Evolutionary conservation across 2,888 invertebrate genomes (phyloP).

Genomic region (Leistus spinibarbis): DNA sequence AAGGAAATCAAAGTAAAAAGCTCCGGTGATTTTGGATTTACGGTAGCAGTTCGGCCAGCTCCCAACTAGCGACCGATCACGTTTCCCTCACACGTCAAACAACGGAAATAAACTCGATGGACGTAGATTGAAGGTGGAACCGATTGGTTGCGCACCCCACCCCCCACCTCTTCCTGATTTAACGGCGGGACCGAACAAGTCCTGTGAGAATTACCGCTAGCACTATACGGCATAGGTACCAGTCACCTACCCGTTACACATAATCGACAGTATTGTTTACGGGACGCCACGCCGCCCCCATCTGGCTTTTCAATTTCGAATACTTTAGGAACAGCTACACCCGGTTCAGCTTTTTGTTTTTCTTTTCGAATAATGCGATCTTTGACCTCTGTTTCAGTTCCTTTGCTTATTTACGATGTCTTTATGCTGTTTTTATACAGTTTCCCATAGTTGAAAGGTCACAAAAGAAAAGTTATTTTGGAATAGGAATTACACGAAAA

Average conservation of each 20-base stretch:
- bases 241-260: background rate
- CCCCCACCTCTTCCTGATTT: background rate
- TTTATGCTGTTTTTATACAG: too few relatives aligned
- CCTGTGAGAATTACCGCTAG: background rate
- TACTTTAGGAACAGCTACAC: background rate
- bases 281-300: background rate
- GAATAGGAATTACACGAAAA: too few relatives aligned
- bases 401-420: too few relatives aligned
- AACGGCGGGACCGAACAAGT: background rate
- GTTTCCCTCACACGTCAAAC: slow-evolving; percentile 26
- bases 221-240: too few relatives aligned
- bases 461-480: too few relatives aligned
- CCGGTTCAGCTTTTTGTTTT: background rate
- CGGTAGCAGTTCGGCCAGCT: background rate
- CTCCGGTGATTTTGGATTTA: slow-evolving; percentile 19
- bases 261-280: background rate
- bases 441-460: too few relatives aligned
- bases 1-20: slow-evolving; percentile 35
- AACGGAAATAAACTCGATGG: slow-evolving; percentile 22
- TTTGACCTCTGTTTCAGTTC: background rate
- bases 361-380: background rate
- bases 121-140: background rate
- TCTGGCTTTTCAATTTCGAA: background rate
- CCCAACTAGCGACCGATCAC: background rate
- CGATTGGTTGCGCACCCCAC: background rate